Evolutionary conservation across 2,113 vertebrate genomes (phyloP), one percentile per base, ranked within the genome.

Genomic region (Ceratotherium simum): DNA sequence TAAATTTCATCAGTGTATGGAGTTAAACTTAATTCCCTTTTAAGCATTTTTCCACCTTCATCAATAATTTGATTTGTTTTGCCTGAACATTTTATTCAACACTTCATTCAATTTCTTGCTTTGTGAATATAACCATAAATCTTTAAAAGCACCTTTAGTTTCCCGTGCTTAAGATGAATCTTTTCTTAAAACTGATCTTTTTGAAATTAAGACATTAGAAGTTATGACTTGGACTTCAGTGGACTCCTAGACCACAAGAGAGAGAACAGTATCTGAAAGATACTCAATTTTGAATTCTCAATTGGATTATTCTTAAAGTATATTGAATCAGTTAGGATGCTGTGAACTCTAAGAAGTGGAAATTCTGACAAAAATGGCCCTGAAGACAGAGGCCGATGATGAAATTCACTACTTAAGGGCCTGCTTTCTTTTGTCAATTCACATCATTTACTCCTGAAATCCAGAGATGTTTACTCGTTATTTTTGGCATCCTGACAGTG

Each of bases 401-500:
- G 60, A 91, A 95, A 91, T 62, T 72, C 7, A 64, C 20, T n/a
- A 51, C n/a, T 62, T 33, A 82, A 65, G 0, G 20, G 3, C 16
- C 27, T 82, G 4, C 6, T 75, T 90, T 85, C 27, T 93, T 91
- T 86, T 96, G 81, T 96, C 83, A 79, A 31, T 96, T 95, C 10
- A 42, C 27, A 42, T 83, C 54, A 79, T 82, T 92, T 95, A 69
- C 91, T 86, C n/a, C 23, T 91, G 42, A 97, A 96, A 85, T 96
- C 14, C 72, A 92, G 64, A 92, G 21, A 92, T 88, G 56, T 92
- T 96, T 96, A 73, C 75, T 88, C 58, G 95, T 87, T 97, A 84
- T 18, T 96, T 97, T 96, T 72, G 73, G 87, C 51, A 90, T 96
- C 51, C 92, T 90, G 17, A 83, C 25, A 56, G 94, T 88, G 84